phyloP scores from a whole-genome alignment of 1,140 invertebrate species.

The Triops cancriformis region DNA sequence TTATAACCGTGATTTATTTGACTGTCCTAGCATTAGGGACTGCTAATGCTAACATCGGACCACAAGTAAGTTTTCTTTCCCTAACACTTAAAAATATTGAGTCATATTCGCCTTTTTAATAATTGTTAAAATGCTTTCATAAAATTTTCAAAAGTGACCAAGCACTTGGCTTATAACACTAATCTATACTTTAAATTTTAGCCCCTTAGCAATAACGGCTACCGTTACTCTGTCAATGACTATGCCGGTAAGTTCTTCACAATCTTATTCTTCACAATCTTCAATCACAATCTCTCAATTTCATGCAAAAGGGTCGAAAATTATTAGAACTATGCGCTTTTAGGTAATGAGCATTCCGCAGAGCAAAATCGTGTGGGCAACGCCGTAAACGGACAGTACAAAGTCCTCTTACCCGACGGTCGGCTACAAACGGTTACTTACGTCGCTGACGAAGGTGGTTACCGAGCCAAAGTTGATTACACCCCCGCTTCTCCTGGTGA shows the following conservation, averaged over 20 bases:
- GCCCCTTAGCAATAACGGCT: slow-evolving; percentile 15
- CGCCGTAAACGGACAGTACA: slow-evolving; percentile 26
- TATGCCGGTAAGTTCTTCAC: background rate
- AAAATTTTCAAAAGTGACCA: background rate
- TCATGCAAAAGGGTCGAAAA: background rate
- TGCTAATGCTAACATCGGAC: background rate
- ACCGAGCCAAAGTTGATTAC: slow-evolving; percentile 29
- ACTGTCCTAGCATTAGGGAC: background rate
- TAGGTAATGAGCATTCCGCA: slow-evolving; percentile 27
- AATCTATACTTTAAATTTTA: background rate
- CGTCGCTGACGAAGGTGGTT: slow-evolving; percentile 27
- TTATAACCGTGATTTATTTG: background rate
- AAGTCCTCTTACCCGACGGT: slow-evolving; percentile 26
- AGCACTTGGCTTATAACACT: no score
- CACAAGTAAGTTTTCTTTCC: background rate
- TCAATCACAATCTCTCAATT: no score
- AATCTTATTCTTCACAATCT: no score
- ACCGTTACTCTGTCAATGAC: slow-evolving; percentile 28
- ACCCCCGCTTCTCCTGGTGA: slow-evolving; percentile 25
- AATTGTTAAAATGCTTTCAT: background rate
- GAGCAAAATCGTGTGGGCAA: slow-evolving; percentile 27
- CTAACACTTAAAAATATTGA: background rate
- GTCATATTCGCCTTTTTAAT: background rate
- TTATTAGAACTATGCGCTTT: background rate
- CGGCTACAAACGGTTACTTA: slow-evolving; percentile 28